A percentile compares a stretch with the other conserved stretches of the same genome.
Conservation (phyloP, 1,140 invertebrate species). For the Tetraneura akinire region DNA sequence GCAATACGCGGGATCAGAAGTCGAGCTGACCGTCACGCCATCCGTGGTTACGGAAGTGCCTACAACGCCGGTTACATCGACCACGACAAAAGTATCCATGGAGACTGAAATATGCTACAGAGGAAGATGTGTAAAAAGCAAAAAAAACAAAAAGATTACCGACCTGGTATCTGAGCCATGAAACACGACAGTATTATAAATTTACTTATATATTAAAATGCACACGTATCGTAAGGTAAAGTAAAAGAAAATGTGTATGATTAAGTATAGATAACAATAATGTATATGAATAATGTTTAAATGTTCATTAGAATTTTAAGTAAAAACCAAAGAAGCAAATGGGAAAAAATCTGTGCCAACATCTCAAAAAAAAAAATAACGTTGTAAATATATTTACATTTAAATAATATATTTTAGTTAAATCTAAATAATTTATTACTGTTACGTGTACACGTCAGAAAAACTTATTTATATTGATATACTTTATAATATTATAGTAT, state of each 20-base stretch:
- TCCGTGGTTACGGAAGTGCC: conserved; percentile 61
- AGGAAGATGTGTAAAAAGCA: conserved; percentile 78
- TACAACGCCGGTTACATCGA: conserved; percentile 66
- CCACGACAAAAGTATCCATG: conserved; percentile 77
- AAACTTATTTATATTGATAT: conserved; percentile 5
- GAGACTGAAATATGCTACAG: conserved; percentile 85
- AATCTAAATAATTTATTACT: conserved; percentile 37
- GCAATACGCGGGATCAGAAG: background rate
- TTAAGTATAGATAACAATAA: background rate
- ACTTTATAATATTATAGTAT: background rate
- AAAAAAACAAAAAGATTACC: conserved; percentile 58
- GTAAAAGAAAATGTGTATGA: background rate
- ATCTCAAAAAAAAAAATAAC: background rate
- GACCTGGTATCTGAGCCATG: conserved; percentile 48
- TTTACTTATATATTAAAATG: background rate
- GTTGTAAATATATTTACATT: conserved; percentile 24
- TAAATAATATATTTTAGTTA: conserved; percentile 34
- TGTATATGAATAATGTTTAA: background rate
- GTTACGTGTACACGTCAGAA: background rate
- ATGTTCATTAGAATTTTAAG: background rate
- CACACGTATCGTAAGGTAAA: conserved; percentile 16
- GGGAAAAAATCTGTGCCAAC: conserved; percentile 42
- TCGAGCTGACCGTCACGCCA: conserved; percentile 52
- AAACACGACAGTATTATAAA: conserved; percentile 18
- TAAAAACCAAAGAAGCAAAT: conserved; percentile 9